phyloP scores from a whole-genome alignment of 2,113 vertebrate species.

The Globicephala melas region DNA sequence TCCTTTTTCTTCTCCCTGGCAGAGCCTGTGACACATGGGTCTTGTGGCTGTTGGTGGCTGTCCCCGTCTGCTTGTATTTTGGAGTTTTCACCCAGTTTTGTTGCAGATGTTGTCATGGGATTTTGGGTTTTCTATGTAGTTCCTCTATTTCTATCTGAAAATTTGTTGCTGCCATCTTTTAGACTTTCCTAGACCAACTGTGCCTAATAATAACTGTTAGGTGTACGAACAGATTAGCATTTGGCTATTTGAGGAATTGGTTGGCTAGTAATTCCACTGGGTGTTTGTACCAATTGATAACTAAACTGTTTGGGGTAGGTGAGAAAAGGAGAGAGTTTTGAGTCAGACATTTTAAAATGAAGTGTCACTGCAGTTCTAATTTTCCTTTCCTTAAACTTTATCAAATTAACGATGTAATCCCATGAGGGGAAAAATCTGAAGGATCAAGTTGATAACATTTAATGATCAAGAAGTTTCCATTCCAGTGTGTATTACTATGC shows the following conservation, averaged over 20 bases:
- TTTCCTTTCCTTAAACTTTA: slow-evolving; percentile 1
- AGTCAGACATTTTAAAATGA: slow-evolving; percentile 32
- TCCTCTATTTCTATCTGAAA: not conserved
- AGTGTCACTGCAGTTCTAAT: not conserved
- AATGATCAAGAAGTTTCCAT: not conserved
- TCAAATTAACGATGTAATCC: not conserved
- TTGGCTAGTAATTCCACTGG: not conserved
- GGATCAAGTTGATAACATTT: not conserved
- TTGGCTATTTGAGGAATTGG: not conserved
- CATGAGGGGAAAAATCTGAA: not conserved
- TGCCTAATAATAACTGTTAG: not conserved
- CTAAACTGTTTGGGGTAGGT: not conserved
- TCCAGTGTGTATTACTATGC: not conserved
- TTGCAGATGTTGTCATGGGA: not conserved
- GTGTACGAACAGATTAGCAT: not conserved
- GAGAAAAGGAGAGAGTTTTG: not conserved
- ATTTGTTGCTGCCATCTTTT: not conserved
- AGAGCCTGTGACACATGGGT: not conserved
- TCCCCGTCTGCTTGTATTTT: not conserved
- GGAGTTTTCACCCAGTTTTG: not conserved
- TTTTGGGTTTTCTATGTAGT: not conserved
- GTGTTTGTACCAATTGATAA: not conserved
- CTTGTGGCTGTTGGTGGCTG: not conserved
- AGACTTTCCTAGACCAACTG: not conserved
- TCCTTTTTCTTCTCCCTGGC: not conserved